Percentiles rank a stretch among this genome's conserved stretches.
Evolutionary conservation across 2,888 invertebrate genomes (phyloP).

Genomic region (Patella ulyssiponensis): DNA sequence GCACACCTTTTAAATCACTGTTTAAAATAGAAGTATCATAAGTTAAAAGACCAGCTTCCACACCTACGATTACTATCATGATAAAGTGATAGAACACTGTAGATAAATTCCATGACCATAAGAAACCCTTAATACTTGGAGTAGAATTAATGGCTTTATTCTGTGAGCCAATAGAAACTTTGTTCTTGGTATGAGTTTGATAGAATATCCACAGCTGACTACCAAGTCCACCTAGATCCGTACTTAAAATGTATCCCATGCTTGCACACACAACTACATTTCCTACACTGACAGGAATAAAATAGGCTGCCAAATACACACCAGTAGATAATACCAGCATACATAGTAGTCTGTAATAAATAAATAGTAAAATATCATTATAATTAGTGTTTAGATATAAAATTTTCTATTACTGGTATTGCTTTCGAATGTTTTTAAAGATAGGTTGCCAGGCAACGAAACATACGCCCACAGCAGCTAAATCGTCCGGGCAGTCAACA

Average conservation of each 20-base stretch:
- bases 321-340: conserved; percentile 54
- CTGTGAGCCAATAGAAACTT: conserved; percentile 43
- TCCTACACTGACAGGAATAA: conserved; percentile 52
- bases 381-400: no score
- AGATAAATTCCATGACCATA: conserved; percentile 62
- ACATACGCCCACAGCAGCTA: no score
- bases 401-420: no score
- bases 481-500: no score
- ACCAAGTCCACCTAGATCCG: conserved; percentile 60
- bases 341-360: conserved; percentile 54
- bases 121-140: conserved; percentile 38
- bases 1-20: conserved; percentile 42
- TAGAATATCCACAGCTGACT: conserved; percentile 40
- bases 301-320: conserved; percentile 60
- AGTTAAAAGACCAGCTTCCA: conserved; percentile 54
- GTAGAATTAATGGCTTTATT: conserved; percentile 26
- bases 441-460: no score
- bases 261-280: conserved; percentile 56
- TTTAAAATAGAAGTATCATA: conserved; percentile 44
- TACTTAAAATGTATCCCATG: conserved; percentile 66
- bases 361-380: neutral
- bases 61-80: conserved; percentile 54
- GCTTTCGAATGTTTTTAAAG: no score
- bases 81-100: conserved; percentile 61
- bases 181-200: conserved; percentile 43